Percentiles rank a stretch among this genome's conserved stretches.
Conservation (phyloP, 1,140 invertebrate genomes). For the Drosophila ogumai region DNA sequence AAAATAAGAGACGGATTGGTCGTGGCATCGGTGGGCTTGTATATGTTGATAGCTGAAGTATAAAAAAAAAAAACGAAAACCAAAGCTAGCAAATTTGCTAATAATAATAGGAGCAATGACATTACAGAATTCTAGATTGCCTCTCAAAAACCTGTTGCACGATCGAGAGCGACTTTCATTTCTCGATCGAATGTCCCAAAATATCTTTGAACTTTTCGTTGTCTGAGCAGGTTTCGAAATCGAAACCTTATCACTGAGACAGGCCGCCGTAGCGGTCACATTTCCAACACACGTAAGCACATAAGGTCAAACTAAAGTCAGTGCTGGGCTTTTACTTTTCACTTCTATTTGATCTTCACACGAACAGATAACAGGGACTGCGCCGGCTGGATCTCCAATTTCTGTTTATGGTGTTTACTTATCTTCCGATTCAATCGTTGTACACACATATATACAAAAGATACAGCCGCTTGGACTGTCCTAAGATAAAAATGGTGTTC, state of each 20-base stretch:
- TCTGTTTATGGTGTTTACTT: background rate
- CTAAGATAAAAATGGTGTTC: background rate
- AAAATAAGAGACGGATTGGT: slow-evolving; percentile 99
- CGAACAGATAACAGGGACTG: slow-evolving; percentile 26
- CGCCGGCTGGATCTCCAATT: background rate
- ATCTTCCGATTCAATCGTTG: slow-evolving; percentile 16
- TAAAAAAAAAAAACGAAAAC: slow-evolving; percentile 54
- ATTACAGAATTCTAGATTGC: slow-evolving; percentile 10
- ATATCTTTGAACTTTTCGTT: slow-evolving; percentile 32
- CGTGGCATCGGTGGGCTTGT: slow-evolving; percentile 99
- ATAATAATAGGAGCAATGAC: slow-evolving; percentile 3
- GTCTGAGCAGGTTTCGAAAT: slow-evolving; percentile 20
- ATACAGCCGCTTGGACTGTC: slow-evolving; percentile 8
- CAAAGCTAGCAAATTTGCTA: background rate
- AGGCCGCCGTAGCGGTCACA: slow-evolving; percentile 47
- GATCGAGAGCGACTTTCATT: slow-evolving; percentile 29
- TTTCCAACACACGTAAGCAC: slow-evolving; percentile 46
- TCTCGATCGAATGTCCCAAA: slow-evolving; percentile 40
- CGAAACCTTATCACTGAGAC: slow-evolving; percentile 51
- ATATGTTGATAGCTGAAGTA: slow-evolving; percentile 95
- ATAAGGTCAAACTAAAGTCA: slow-evolving; percentile 63
- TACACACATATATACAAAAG: background rate
- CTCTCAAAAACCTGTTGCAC: slow-evolving; percentile 27
- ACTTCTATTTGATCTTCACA: slow-evolving; percentile 68
- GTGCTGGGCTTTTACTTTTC: slow-evolving; percentile 47